Evolutionary conservation across 2,888 invertebrate species (phyloP).

Genomic region (Hemaris fuciformis): DNA sequence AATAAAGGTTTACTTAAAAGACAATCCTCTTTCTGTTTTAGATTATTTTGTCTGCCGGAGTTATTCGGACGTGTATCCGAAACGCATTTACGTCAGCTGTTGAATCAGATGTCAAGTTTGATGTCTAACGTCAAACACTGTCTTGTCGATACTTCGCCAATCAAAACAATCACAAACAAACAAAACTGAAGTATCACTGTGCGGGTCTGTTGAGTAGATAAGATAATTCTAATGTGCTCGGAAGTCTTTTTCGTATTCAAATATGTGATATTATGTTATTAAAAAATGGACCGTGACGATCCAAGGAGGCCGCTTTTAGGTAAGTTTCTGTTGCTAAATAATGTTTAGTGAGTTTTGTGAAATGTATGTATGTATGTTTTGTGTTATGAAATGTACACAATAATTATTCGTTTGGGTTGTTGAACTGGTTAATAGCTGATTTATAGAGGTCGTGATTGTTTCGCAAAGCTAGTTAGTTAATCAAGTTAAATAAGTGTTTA

Average conservation of each 20-base stretch:
- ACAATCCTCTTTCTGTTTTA: no score
- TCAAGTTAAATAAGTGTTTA: neutral
- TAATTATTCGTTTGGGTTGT: neutral
- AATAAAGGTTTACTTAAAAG: no score
- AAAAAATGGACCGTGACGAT: slow-evolving; percentile 47
- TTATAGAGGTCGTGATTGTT: neutral
- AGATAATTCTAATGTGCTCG: neutral
- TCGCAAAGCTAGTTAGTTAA: neutral
- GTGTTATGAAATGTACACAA: neutral
- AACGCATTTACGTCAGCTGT: neutral
- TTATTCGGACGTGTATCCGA: slow-evolving; percentile 1
- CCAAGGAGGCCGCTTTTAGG: slow-evolving; percentile 48
- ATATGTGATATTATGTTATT: neutral
- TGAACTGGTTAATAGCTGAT: neutral
- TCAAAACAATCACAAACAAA: slow-evolving; percentile 1
- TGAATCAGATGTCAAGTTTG: neutral
- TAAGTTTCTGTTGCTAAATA: slow-evolving; percentile 24
- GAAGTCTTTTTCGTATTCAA: neutral
- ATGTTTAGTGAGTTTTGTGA: neutral
- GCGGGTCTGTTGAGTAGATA: neutral
- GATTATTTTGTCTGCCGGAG: no score
- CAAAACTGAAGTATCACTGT: neutral
- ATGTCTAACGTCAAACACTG: neutral
- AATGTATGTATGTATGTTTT: no score
- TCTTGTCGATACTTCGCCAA: neutral